Evolutionary conservation across 2,113 vertebrate species (phyloP).

Genomic region (Potamarius usumacintae): DNA sequence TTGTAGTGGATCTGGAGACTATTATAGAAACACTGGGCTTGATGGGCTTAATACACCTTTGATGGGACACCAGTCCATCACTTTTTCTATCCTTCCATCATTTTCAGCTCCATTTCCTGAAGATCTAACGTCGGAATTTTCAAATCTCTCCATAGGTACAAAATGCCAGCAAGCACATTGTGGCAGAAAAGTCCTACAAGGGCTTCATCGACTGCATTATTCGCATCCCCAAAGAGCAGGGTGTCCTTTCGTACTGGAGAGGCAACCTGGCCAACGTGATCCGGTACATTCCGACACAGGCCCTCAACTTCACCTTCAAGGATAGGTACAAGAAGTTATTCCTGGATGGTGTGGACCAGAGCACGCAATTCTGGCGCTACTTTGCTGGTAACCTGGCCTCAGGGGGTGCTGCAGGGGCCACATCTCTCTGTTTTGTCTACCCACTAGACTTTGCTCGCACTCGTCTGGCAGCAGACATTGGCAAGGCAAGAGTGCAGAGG

Average conservation of each 20-base stretch:
- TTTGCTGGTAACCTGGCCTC: conserved; percentile 39
- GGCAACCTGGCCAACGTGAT: conserved; percentile 42
- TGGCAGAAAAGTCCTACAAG: conserved; percentile 5
- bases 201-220: conserved; percentile 21
- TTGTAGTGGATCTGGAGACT: background rate
- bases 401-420: background rate
- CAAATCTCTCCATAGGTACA: conserved; percentile 13
- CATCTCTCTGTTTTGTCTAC: conserved; percentile 30
- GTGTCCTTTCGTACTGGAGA: conserved; percentile 34
- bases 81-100: background rate
- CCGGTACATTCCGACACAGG: conserved; percentile 38
- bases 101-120: background rate
- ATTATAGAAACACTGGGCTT: background rate
- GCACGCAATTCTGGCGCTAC: conserved; percentile 34
- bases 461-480: conserved; percentile 34
- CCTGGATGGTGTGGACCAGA: conserved; percentile 36
- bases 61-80: background rate
- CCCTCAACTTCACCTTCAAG: background rate
- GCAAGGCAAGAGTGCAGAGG: conserved; percentile 6
- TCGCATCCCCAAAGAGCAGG: conserved; percentile 36
- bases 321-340: conserved; percentile 41
- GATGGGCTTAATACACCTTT: background rate
- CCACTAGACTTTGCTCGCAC: conserved; percentile 38
- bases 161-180: conserved; percentile 34
- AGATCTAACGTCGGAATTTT: background rate